phyloP scores from a whole-genome alignment of 2,797 vertebrate species.

The Girardinus metallicus region DNA sequence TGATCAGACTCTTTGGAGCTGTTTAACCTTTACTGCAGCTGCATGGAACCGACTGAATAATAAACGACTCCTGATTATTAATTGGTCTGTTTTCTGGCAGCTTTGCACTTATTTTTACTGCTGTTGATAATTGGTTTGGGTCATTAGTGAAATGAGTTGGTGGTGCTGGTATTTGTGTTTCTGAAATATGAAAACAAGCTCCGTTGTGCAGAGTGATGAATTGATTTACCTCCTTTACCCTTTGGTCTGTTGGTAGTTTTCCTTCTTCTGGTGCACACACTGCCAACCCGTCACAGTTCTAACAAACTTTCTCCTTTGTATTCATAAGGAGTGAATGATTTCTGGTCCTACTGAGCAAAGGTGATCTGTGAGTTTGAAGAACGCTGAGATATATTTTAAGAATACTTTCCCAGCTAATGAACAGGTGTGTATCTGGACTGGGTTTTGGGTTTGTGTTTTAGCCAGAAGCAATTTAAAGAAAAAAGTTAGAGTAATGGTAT shows the following conservation, averaged over 20 bases:
- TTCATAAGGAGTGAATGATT: neutral
- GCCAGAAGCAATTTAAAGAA: neutral
- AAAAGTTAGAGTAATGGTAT: neutral
- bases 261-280: neutral
- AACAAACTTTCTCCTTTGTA: neutral
- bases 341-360: neutral
- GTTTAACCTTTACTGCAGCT: neutral
- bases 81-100: neutral
- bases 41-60: neutral
- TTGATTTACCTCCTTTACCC: neutral
- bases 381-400: neutral
- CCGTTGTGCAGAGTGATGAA: neutral
- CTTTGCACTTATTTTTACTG: neutral
- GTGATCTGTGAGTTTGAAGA: neutral
- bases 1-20: neutral
- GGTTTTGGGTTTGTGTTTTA: neutral
- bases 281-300: neutral
- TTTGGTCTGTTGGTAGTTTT: neutral
- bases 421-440: neutral
- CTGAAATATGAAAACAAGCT: neutral
- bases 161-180: neutral
- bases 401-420: neutral
- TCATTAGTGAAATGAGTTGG: neutral
- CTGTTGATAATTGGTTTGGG: neutral
- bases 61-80: neutral